Conservation (phyloP, 30 jellyfish, hydroid and myxozoan genomes). For the Aurelia sp. region DNA sequence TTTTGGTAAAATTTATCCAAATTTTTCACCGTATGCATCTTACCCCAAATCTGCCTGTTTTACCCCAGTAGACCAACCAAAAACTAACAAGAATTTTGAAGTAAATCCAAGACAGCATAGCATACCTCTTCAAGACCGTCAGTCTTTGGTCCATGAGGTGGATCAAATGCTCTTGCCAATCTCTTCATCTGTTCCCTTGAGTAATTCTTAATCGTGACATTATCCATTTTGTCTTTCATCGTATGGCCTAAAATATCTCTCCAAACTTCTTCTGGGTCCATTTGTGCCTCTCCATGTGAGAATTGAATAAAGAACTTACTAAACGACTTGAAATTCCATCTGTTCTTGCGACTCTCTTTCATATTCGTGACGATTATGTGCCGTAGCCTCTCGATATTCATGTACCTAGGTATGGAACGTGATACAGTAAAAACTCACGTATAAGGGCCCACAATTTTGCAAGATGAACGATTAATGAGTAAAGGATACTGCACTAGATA, state of each 20-base stretch:
- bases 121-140: constrained; percentile 73
- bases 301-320: constrained; percentile 7
- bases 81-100: too few relatives aligned
- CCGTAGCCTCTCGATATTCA: constrained; percentile 77
- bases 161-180: constrained; percentile 70
- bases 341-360: constrained; percentile 8
- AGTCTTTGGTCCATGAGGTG: constrained; percentile 92
- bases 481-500: too few relatives aligned
- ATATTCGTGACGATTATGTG: constrained; percentile 5
- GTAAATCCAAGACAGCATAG: background rate
- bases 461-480: too few relatives aligned
- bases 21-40: too few relatives aligned
- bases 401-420: constrained; percentile 4
- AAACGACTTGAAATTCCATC: constrained; percentile 36
- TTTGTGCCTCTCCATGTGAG: constrained; percentile 51
- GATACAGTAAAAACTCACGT: too few relatives aligned
- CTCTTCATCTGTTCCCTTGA: constrained; percentile 63
- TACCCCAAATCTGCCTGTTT: too few relatives aligned
- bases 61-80: too few relatives aligned
- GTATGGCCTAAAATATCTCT: constrained; percentile 29
- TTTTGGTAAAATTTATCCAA: too few relatives aligned
- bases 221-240: constrained; percentile 24
- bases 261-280: constrained; percentile 46
- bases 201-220: constrained; percentile 1
- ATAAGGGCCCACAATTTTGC: too few relatives aligned